Evolutionary conservation across 2,797 vertebrate genomes (phyloP), one percentile per base, ranked within the genome.

Genomic region (Pangasius larnaudii): DNA sequence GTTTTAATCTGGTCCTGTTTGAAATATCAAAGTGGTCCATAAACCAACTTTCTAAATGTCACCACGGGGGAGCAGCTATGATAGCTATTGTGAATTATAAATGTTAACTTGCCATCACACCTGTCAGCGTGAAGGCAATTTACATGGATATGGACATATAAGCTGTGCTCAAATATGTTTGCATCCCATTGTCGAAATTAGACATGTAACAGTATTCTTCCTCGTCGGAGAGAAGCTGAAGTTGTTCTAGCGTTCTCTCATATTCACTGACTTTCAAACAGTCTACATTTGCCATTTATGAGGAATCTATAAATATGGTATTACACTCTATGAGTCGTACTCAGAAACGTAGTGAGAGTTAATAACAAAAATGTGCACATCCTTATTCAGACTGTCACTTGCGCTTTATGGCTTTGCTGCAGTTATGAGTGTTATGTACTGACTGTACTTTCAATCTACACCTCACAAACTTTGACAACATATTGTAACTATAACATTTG

Each of bases 21-120:
- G 92, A 96, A 95, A 95, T 95, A 95, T 95, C 94, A 94, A 95
- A 95, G 93, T 67, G 53, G 3, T 59, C 88, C 39, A 91, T 93
- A 94, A 92, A 94, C 89, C 92, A 95, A 94, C 93, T 94, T 95
- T 88, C 91, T 92, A 95, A 95, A 96, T 96, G 94, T 95, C 95
- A 96, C 92, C 85, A 85, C 91, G 86, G 94, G 93, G 92, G 92
- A 91, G 88, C 74, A 88, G 90, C 88, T 94, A 93, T 94, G 93
- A 95, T 94, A 93, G 92, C 91, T 94, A 30, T 94, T 91, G 91
- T 86, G 86, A 92, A 93, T 91, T 93, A 92, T 92, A 90, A 90
- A 93, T 94, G 94, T 94, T 93, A 89, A 74, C 67, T 75, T 82
- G 11, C 46, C 18, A 39, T 83, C 18, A 94, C 89, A 94, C 90